phyloP scores from a whole-genome alignment of 2,888 invertebrate species.

The Himalopsyche anomala region DNA sequence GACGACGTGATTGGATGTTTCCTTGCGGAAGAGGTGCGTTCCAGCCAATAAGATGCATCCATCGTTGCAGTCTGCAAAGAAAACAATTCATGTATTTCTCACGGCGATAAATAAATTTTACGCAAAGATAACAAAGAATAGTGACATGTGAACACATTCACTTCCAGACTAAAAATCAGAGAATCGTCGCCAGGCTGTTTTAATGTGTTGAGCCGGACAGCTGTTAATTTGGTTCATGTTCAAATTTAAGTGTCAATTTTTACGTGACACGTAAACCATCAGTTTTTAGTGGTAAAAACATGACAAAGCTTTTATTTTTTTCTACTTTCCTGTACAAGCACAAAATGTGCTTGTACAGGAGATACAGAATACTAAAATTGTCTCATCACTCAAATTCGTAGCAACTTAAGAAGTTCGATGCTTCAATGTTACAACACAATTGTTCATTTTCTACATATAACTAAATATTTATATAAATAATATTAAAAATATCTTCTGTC shows the following conservation, averaged over 20 bases:
- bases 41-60: conserved; percentile 8
- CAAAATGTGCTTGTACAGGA: background rate
- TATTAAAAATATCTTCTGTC: too few relatives aligned
- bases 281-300: conserved; percentile 10
- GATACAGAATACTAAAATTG: too few relatives aligned
- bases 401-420: too few relatives aligned
- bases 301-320: conserved; percentile 35
- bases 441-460: too few relatives aligned
- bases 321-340: background rate
- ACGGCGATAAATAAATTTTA: conserved; percentile 39
- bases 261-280: conserved; percentile 19
- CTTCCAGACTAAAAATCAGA: conserved; percentile 18
- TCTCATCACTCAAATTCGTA: too few relatives aligned
- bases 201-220: background rate
- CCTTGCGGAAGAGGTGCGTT: conserved; percentile 48
- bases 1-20: conserved; percentile 60
- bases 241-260: conserved; percentile 28
- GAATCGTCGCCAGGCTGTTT: conserved; percentile 12
- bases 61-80: conserved; percentile 42
- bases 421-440: too few relatives aligned
- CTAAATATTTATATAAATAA: too few relatives aligned
- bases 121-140: conserved; percentile 46
- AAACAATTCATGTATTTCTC: conserved; percentile 45
- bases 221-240: conserved; percentile 23
- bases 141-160: conserved; percentile 35